Conservation (phyloP, 2,888 invertebrate species). For the Tipula unca region DNA sequence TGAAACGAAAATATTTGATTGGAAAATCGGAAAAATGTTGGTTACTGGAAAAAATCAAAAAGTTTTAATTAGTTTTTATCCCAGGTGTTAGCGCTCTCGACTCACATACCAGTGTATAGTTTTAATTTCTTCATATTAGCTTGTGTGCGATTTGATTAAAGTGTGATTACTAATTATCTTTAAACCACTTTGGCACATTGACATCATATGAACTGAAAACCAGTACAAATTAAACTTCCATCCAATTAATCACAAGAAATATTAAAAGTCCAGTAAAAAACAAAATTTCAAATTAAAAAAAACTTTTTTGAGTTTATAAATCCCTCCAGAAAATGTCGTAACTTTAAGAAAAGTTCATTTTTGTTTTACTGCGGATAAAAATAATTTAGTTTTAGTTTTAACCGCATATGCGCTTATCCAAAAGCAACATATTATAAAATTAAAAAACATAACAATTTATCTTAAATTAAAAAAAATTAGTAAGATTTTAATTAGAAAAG, state of each 20-base stretch:
- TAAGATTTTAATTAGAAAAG: constrained; percentile 8
- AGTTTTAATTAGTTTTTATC: neutral
- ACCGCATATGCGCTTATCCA: neutral
- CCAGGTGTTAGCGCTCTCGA: neutral
- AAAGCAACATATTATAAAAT: neutral
- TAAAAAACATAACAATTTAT: neutral
- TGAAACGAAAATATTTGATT: neutral
- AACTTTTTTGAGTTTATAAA: neutral
- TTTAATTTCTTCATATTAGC: neutral
- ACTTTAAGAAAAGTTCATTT: neutral
- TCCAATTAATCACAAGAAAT: neutral
- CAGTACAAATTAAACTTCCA: neutral
- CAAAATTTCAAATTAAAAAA: neutral
- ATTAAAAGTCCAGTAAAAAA: neutral
- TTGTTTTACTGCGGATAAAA: too few species aligned
- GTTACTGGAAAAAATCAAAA: neutral
- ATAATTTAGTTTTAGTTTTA: neutral
- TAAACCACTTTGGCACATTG: neutral
- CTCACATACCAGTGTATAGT: neutral
- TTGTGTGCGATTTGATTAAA: neutral
- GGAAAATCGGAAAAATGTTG: neutral
- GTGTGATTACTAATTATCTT: neutral
- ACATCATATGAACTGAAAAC: neutral
- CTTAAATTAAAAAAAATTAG: neutral
- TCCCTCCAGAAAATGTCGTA: neutral